Percentiles rank a stretch among this genome's conserved stretches.
Evolutionary conservation across 2,797 vertebrate species (phyloP).

Genomic region (Thunnus albacares): DNA sequence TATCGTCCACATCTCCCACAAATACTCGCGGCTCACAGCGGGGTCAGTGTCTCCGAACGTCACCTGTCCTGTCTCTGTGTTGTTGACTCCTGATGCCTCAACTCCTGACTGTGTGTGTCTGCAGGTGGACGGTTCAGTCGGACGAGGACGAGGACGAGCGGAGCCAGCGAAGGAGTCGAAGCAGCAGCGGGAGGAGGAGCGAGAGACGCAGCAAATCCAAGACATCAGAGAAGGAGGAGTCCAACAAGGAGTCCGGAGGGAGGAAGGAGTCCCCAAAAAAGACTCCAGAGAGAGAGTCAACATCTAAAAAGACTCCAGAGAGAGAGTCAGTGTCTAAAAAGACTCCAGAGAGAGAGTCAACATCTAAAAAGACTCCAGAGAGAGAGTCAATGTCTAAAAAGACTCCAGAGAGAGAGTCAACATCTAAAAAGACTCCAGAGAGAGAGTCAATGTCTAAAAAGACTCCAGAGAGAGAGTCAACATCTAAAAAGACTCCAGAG

Average conservation of each 20-base stretch:
- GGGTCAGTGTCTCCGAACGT: constrained; percentile 39
- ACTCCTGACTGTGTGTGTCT: background rate
- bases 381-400: background rate
- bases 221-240: constrained; percentile 3
- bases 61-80: background rate
- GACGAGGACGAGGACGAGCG: background rate
- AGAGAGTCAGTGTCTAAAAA: background rate
- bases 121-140: constrained; percentile 42
- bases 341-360: no score
- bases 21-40: constrained; percentile 54
- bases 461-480: background rate
- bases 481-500: background rate
- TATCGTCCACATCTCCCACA: constrained; percentile 54
- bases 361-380: no score
- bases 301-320: background rate
- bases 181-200: constrained; percentile 1
- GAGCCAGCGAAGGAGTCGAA: background rate
- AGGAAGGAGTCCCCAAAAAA: constrained; percentile 5
- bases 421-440: background rate
- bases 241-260: background rate
- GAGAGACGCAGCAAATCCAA: constrained; percentile 4
- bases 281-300: background rate
- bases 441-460: background rate
- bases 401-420: no score
- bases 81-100: background rate